Percentiles rank a stretch among this genome's conserved stretches.
These are phyloP conservation scores for Rissa tridactyla DNA, from an alignment of 2,113 vertebrate genomes.

Conservation along the genomic window DNA sequence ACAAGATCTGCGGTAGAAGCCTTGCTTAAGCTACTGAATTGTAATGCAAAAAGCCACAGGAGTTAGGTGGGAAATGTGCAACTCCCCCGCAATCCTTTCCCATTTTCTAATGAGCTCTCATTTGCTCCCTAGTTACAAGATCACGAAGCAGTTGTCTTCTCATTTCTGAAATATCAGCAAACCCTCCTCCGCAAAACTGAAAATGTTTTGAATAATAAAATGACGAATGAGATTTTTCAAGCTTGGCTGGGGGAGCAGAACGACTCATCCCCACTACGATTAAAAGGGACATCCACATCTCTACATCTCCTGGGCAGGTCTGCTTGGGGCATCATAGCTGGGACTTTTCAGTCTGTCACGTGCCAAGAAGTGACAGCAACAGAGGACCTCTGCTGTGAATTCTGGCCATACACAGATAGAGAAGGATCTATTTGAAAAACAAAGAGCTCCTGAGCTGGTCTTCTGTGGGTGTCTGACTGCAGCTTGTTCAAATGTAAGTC, in stretches of 20 bases:
- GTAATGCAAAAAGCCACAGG: background rate
- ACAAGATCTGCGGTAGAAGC: background rate
- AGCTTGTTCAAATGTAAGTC: background rate
- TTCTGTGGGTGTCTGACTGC: background rate
- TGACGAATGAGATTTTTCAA: background rate
- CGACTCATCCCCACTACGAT: background rate
- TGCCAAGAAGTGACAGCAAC: background rate
- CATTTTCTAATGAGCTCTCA: background rate
- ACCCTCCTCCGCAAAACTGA: background rate
- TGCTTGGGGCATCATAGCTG: background rate
- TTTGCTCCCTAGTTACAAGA: background rate
- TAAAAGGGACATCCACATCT: background rate
- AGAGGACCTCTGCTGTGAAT: background rate
- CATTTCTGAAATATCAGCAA: conserved; percentile 27
- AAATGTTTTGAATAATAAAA: conserved; percentile 23
- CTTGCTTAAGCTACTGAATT: background rate
- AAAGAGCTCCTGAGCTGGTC: background rate
- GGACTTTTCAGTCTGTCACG: background rate
- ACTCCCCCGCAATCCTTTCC: background rate
- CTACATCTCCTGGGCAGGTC: background rate
- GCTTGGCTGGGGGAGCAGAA: background rate
- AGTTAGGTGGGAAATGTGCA: background rate
- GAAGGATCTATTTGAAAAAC: background rate
- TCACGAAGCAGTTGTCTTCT: background rate
- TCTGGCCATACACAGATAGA: background rate